Conservation (phyloP, 2,113 vertebrate genomes). For the Azemiops feae region DNA sequence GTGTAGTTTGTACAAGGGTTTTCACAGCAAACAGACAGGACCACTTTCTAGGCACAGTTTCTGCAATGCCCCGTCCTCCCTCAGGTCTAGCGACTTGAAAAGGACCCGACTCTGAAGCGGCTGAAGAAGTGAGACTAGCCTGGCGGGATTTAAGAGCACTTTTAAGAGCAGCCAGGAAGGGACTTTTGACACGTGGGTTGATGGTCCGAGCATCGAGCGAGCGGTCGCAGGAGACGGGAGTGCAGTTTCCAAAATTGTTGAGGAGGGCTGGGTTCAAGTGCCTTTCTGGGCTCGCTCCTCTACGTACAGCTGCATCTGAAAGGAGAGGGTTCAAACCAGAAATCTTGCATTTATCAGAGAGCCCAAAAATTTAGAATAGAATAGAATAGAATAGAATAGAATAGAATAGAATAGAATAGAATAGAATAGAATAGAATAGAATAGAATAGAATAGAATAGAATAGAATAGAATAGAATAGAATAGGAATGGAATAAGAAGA, state of each 20-base stretch:
- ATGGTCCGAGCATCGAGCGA: constrained; percentile 10
- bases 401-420: too few relatives aligned
- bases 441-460: too few relatives aligned
- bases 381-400: too few relatives aligned
- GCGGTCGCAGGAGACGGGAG: background rate
- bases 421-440: too few relatives aligned
- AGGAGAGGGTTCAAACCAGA: background rate
- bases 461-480: too few relatives aligned
- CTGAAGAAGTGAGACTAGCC: constrained; percentile 36
- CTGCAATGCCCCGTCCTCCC: background rate
- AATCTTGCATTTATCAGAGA: background rate
- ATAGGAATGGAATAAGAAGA: too few relatives aligned
- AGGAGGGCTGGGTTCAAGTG: constrained; percentile 61
- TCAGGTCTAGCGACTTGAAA: background rate
- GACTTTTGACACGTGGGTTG: constrained; percentile 35
- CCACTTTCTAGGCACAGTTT: background rate
- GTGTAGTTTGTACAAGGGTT: too few relatives aligned
- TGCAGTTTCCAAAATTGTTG: background rate
- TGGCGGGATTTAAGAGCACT: constrained; percentile 71
- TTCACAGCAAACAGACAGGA: background rate
- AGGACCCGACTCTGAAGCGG: background rate
- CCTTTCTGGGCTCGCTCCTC: constrained; percentile 92
- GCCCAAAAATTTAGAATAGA: background rate
- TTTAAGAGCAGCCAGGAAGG: constrained; percentile 46
- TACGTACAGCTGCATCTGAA: constrained; percentile 96